Conservation (phyloP, 2,888 invertebrate species). For the Nowickia ferox region DNA sequence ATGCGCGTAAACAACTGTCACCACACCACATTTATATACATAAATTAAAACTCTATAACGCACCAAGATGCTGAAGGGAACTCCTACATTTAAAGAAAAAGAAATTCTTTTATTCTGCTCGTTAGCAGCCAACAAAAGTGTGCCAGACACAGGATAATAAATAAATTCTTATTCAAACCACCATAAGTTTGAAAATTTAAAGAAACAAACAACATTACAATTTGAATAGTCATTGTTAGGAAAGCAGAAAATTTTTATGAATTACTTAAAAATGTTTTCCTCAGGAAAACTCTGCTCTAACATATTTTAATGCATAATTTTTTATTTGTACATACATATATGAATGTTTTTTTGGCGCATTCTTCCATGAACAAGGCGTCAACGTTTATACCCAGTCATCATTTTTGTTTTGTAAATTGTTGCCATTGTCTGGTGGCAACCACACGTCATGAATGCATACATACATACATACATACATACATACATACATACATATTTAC, state of each 20-base stretch:
- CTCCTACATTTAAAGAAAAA: slow-evolving; percentile 32
- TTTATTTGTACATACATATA: not conserved
- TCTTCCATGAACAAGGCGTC: slow-evolving; percentile 60
- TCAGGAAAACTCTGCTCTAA: slow-evolving; percentile 26
- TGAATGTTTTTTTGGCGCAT: slow-evolving; percentile 53
- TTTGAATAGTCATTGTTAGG: slow-evolving; percentile 66
- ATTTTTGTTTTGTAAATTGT: slow-evolving; percentile 34
- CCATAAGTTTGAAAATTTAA: slow-evolving; percentile 10
- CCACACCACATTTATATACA: slow-evolving; percentile 55
- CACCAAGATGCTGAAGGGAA: slow-evolving; percentile 29
- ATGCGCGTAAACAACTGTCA: slow-evolving; percentile 56
- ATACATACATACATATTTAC: not conserved
- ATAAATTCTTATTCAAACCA: slow-evolving; percentile 51
- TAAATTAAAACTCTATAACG: slow-evolving; percentile 55
- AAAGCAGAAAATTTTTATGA: slow-evolving; percentile 71
- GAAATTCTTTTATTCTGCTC: not conserved
- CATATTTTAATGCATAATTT: slow-evolving; percentile 31
- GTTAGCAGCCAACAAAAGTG: slow-evolving; percentile 46
- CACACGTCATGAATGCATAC: slow-evolving; percentile 63
- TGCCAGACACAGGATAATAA: slow-evolving; percentile 67
- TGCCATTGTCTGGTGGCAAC: slow-evolving; percentile 57
- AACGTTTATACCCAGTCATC: slow-evolving; percentile 64
- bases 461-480: slow-evolving; percentile 1
- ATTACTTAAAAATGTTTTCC: slow-evolving; percentile 46
- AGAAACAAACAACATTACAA: slow-evolving; percentile 18